phyloP scores from a whole-genome alignment of 2,113 vertebrate genomes.

The Protomyctophum bolini region DNA sequence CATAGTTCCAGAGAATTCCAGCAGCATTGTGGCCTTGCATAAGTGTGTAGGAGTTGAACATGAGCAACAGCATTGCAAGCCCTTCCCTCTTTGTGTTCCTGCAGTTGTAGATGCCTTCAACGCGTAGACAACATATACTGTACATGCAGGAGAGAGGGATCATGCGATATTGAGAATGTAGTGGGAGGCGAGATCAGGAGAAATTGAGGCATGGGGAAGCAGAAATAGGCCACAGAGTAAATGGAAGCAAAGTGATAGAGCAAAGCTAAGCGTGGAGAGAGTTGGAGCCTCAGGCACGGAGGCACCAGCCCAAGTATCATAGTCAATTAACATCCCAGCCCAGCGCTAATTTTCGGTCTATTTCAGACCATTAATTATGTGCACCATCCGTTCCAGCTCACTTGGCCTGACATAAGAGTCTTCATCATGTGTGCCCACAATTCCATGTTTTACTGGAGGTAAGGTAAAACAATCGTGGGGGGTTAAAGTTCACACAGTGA shows the following conservation, averaged over 20 bases:
- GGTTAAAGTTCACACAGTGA: conserved; percentile 23
- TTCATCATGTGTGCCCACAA: conserved; percentile 61
- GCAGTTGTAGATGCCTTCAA: conserved; percentile 54
- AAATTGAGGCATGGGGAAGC: conserved; percentile 43
- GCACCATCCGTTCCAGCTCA: conserved; percentile 77
- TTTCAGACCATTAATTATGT: conserved; percentile 81
- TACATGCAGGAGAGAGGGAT: conserved; percentile 40
- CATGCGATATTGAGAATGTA: conserved; percentile 8
- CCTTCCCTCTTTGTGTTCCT: conserved; percentile 40
- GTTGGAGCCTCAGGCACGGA: conserved; percentile 67
- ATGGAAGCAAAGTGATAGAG: conserved; percentile 57
- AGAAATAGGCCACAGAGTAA: conserved; percentile 61
- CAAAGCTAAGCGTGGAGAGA: conserved; percentile 49
- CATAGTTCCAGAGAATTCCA: conserved; percentile 32
- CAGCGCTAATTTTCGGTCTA: conserved; percentile 77
- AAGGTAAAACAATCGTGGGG: conserved; percentile 38
- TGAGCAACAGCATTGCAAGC: conserved; percentile 31
- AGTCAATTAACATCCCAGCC: conserved; percentile 79
- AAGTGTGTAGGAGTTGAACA: conserved; percentile 48
- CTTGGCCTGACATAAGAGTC: conserved; percentile 71
- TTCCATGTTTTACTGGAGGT: conserved; percentile 58
- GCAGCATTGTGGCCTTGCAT: conserved; percentile 20
- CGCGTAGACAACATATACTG: conserved; percentile 42
- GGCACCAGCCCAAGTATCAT: conserved; percentile 77
- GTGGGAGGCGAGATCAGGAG: conserved; percentile 56